Evolutionary conservation across 2,797 vertebrate species (phyloP).

Genomic region (Eospalax fontanierii): DNA sequence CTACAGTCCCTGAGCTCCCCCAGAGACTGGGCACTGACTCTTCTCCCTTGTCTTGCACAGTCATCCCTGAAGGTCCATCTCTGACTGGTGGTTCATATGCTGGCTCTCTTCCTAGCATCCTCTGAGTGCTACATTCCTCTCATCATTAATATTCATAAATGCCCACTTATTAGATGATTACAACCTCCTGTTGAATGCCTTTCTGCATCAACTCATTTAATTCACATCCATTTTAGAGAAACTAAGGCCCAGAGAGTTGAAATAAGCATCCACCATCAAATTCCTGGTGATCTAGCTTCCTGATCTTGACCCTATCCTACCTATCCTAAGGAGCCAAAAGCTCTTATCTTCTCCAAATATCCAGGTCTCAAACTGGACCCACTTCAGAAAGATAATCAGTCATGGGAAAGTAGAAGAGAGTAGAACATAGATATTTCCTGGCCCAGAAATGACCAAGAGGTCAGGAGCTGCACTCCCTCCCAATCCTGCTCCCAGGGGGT

Average conservation of each 20-base stretch:
- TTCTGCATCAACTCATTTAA: neutral
- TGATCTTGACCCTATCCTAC: neutral
- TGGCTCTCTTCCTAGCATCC: neutral
- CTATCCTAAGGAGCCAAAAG: neutral
- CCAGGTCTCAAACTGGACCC: neutral
- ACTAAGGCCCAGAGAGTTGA: neutral
- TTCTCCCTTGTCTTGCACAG: neutral
- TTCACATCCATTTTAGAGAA: neutral
- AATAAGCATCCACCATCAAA: neutral
- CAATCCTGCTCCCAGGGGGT: neutral
- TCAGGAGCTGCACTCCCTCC: neutral
- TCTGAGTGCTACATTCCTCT: neutral
- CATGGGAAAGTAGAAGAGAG: neutral
- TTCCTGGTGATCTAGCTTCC: neutral
- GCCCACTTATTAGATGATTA: neutral
- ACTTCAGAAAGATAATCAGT: neutral
- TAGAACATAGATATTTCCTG: neutral
- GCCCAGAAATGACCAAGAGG: neutral
- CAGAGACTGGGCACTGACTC: fast-evolving
- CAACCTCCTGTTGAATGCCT: neutral
- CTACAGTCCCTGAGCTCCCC: neutral
- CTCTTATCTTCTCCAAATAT: neutral
- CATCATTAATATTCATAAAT: neutral
- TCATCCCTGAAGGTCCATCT: neutral
- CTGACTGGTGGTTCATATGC: neutral